These are phyloP conservation scores for Brachyhypopomus occidentalis DNA, from an alignment of 2,113 vertebrate genomes.

Conservation along the genomic window DNA sequence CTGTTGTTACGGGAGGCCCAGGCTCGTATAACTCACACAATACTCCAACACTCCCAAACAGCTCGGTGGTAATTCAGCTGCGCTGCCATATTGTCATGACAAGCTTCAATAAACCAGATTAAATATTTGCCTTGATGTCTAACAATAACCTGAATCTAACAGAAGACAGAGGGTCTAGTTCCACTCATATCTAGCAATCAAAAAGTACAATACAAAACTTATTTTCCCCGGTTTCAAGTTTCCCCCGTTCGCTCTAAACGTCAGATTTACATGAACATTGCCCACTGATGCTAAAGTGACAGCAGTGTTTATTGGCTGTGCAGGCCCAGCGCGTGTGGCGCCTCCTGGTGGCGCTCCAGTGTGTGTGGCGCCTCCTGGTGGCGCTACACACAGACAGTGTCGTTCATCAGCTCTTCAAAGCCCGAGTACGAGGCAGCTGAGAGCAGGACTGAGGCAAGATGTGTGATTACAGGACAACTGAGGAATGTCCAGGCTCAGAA, in stretches of 20 bases:
- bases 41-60: conserved; percentile 30
- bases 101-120: conserved; percentile 34
- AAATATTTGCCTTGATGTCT: conserved; percentile 46
- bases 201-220: not conserved
- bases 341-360: not conserved
- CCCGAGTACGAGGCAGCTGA: not conserved
- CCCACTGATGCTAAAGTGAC: not conserved
- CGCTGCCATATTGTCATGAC: not conserved
- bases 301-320: not conserved
- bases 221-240: not conserved
- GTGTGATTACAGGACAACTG: no score
- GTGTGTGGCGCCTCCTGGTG: not conserved
- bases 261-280: conserved; percentile 52
- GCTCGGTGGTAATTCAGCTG: conserved; percentile 1
- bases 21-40: conserved; percentile 5
- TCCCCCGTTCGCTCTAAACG: conserved; percentile 23
- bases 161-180: not conserved
- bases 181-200: not conserved
- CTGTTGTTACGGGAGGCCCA: not conserved
- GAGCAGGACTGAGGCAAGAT: not conserved
- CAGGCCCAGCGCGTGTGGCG: not conserved
- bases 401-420: not conserved
- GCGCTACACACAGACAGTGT: not conserved
- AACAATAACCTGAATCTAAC: conserved; percentile 15
- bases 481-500: no score